Evolutionary conservation across 2,113 vertebrate genomes (phyloP).

Genomic region (Megalops atlanticus): DNA sequence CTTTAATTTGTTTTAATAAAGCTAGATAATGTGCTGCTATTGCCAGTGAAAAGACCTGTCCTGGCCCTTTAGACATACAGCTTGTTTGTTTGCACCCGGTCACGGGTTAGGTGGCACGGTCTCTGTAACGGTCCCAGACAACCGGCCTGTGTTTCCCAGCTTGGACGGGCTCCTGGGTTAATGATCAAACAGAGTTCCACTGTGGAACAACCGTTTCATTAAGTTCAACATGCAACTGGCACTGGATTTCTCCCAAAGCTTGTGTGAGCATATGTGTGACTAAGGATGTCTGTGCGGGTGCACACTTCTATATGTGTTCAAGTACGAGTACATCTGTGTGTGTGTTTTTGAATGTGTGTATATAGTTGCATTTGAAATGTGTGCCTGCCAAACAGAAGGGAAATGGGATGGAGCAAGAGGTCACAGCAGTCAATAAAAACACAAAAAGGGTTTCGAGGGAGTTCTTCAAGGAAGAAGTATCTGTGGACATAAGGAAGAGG

Average conservation of each 20-base stretch:
- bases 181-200: background rate
- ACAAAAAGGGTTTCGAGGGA: background rate
- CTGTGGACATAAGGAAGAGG: too few relatives aligned
- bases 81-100: background rate
- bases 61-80: slow-evolving; percentile 5
- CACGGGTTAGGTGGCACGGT: background rate
- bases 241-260: background rate
- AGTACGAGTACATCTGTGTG: background rate
- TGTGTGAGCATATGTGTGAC: background rate
- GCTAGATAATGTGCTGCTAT: background rate
- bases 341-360: background rate
- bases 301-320: background rate
- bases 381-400: too few relatives aligned
- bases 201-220: background rate
- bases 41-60: background rate
- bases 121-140: background rate
- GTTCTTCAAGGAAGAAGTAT: too few relatives aligned
- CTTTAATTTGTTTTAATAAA: background rate
- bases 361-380: background rate
- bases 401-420: background rate
- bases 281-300: background rate
- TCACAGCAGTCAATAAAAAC: background rate
- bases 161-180: background rate
- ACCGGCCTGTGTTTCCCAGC: background rate
- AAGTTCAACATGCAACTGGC: background rate